phyloP scores from a whole-genome alignment of 2,888 invertebrate genomes.

The Encarsia formosa region DNA sequence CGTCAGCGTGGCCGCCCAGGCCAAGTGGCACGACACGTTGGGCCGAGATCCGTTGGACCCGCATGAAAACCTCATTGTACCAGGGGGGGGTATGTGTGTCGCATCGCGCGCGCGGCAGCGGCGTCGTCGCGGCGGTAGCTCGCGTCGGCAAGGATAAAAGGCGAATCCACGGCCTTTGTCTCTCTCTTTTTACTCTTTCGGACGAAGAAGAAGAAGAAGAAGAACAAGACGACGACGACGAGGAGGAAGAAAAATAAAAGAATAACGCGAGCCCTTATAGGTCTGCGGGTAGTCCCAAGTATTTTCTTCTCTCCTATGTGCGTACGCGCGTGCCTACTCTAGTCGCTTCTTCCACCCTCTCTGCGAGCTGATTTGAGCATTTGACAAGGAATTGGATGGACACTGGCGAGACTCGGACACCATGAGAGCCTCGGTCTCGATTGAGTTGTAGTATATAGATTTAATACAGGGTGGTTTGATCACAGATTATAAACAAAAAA shows the following conservation, averaged over 20 bases:
- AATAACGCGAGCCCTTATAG: too few species aligned
- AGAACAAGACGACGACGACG: constrained; percentile 23
- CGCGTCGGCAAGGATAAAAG: constrained; percentile 51
- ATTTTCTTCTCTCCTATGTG: constrained; percentile 6
- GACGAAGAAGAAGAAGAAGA: too few species aligned
- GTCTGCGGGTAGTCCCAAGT: constrained; percentile 46
- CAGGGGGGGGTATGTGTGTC: constrained; percentile 12
- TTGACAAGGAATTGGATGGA: too few species aligned
- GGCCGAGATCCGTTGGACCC: constrained; percentile 51
- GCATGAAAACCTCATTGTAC: constrained; percentile 51
- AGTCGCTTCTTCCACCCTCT: constrained; percentile 28
- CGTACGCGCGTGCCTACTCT: constrained; percentile 16
- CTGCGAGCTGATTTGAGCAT: too few species aligned
- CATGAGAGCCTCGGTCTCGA: too few species aligned
- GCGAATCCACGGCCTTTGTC: constrained; percentile 36
- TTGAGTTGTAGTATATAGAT: too few species aligned
- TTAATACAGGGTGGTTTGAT: too few species aligned
- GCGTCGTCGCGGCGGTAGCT: constrained; percentile 25
- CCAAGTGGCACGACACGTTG: constrained; percentile 35
- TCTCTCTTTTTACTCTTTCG: constrained; percentile 29
- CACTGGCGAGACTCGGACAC: too few species aligned
- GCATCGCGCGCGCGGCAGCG: neutral
- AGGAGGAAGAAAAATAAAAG: too few species aligned
- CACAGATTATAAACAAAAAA: too few species aligned
- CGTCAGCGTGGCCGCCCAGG: too few species aligned